Base-by-base conservation (phyloP, 2,888 invertebrate genomes). In the Leucoptera coffeella region DNA sequence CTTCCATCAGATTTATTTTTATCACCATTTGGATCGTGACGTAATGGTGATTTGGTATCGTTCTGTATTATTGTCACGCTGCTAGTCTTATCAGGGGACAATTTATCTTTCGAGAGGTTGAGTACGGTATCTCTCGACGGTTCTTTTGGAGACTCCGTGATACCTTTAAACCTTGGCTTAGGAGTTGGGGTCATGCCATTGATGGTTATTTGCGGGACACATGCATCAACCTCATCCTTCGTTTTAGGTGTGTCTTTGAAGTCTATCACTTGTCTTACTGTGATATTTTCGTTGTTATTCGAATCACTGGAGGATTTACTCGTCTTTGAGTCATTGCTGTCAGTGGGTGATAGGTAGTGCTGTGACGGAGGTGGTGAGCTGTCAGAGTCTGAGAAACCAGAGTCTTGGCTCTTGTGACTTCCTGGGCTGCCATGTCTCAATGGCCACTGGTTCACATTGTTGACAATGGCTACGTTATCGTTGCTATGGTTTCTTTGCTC, bases 311-410 rank as follows among this genome's bases (percentile, higher is more conserved):
- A 60, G 2, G 57, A 47, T 2, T 58, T 62, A 42, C 58, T 65
- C 32, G 61, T 56, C 32, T 61, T 55, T 31, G 46, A 58, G 4
- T 45, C 41, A 28, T 59, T 52, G 24, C 43, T 47, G 26, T 35
- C 44, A 20, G 59, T 58, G 7, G 58, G 52, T 2, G 58, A 47
- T 3, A 47, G 49, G 35, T 61, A 64, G 37, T 65, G 62, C 35
- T 69, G 62, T 2, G 64, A 61, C 3, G 50, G 51, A 1, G 72
- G 69, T n/a, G 75, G 74, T 2, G 80, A 79, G 38, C 74, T 75
- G 40, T 85, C 85, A 1, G 84, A 82, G 42, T 86, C 86, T 1
- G 85, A 85, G 51, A 86, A 86, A 2, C 86, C 86, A 1, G 85
- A 86, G 51, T 85, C 85, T 52, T 84, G 83, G 42, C 85, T 85